Conservation (phyloP, 2,888 invertebrate species). For the Eubasilissa splendida region DNA sequence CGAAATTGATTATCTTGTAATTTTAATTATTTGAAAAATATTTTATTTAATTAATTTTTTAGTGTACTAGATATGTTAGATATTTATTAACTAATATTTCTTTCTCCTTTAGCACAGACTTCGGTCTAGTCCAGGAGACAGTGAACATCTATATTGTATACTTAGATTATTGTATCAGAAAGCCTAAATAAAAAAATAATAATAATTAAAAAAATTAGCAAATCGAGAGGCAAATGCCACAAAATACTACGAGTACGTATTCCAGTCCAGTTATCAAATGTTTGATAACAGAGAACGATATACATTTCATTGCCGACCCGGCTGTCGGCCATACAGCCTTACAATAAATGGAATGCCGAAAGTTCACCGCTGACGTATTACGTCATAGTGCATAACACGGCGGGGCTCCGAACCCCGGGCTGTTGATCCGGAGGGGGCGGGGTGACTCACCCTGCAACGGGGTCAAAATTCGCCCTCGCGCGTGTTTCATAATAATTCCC, state of each 20-base stretch:
- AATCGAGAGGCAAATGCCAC: too few relatives aligned
- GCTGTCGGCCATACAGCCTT: neutral
- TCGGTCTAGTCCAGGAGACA: too few relatives aligned
- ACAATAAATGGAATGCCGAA: neutral
- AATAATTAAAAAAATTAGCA: too few relatives aligned
- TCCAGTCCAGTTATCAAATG: neutral
- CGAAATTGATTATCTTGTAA: too few relatives aligned
- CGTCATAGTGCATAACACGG: slow-evolving; percentile 23
- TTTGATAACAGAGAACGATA: neutral
- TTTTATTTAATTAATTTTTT: too few relatives aligned
- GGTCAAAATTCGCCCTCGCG: neutral
- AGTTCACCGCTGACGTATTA: slow-evolving; percentile 38
- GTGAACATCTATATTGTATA: too few relatives aligned
- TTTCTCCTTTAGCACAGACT: too few relatives aligned
- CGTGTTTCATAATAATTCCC: neutral
- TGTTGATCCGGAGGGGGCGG: slow-evolving; percentile 22
- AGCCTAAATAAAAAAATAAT: too few relatives aligned
- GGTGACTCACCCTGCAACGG: neutral
- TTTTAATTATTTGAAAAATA: too few relatives aligned
- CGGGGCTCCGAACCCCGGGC: slow-evolving; percentile 28
- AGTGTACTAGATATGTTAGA: too few relatives aligned
- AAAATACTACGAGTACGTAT: neutral
- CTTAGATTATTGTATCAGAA: too few relatives aligned
- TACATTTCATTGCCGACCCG: neutral
- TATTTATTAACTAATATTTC: too few relatives aligned